Evolutionary conservation across 1,140 invertebrate species (phyloP).

Genomic region (Aphidius ervi): DNA sequence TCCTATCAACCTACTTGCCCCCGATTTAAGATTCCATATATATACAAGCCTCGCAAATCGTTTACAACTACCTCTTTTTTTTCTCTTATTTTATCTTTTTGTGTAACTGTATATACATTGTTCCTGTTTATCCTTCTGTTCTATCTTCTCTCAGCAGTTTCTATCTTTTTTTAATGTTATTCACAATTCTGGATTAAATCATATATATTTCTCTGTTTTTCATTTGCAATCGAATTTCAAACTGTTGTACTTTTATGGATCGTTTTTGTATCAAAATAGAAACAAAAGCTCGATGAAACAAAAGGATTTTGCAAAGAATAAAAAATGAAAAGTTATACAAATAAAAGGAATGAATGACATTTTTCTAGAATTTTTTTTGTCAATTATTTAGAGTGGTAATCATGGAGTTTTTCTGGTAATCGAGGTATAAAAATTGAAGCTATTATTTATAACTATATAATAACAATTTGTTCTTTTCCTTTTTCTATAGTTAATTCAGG

Average conservation of each 20-base stretch:
- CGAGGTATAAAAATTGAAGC: too few species aligned
- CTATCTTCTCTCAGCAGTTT: constrained; percentile 19
- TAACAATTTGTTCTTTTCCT: too few species aligned
- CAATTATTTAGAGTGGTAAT: too few species aligned
- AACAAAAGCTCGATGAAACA: constrained; percentile 17
- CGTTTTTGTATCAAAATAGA: background rate
- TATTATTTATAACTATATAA: too few species aligned
- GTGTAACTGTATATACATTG: constrained; percentile 1
- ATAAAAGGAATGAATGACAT: background rate
- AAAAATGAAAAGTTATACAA: constrained; percentile 1
- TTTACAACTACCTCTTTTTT: constrained; percentile 25
- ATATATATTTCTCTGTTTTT: constrained; percentile 28
- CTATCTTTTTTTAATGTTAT: constrained; percentile 39
- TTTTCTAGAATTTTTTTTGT: too few species aligned
- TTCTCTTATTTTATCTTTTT: constrained; percentile 8
- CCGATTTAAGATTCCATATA: background rate
- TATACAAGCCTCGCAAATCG: constrained; percentile 28
- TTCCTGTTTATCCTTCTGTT: constrained; percentile 21
- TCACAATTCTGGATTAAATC: constrained; percentile 41
- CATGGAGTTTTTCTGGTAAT: too few species aligned
- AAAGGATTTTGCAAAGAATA: background rate
- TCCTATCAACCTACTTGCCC: constrained; percentile 11
- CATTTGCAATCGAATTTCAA: constrained; percentile 26
- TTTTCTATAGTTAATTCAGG: background rate
- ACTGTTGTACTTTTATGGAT: constrained; percentile 23